Conservation (phyloP, 2,113 vertebrate species). For the Brachypteracias leptosomus region DNA sequence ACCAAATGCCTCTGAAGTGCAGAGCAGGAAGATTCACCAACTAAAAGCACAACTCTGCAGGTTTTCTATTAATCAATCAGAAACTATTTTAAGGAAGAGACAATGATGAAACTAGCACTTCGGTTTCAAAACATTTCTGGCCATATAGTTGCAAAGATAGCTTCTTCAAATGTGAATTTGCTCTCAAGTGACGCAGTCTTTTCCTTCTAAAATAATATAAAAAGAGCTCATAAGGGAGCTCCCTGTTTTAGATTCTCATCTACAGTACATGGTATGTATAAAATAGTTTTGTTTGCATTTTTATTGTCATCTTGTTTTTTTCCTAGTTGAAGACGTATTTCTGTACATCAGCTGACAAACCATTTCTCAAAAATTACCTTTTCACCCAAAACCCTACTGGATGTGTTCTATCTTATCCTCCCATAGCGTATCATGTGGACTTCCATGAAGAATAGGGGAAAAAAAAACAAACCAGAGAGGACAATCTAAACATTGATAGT, state of each 20-base stretch:
- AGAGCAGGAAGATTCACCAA: neutral
- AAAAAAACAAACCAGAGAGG: neutral
- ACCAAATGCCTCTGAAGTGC: neutral
- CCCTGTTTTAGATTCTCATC: neutral
- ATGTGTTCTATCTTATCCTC: neutral
- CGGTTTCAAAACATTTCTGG: neutral
- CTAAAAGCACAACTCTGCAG: neutral
- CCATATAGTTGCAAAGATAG: neutral
- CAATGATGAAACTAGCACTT: fast-evolving
- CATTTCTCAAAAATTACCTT: neutral
- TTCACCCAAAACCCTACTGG: neutral
- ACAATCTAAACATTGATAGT: neutral
- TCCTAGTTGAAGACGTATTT: neutral
- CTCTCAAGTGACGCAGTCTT: neutral
- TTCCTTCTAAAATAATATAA: neutral
- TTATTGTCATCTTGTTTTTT: neutral
- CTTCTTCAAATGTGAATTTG: neutral
- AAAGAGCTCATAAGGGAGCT: neutral
- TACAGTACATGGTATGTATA: neutral
- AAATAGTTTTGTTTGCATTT: neutral
- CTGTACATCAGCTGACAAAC: neutral
- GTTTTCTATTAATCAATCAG: neutral
- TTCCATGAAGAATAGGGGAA: neutral
- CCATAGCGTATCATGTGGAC: neutral
- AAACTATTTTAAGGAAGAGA: neutral